These are phyloP conservation scores for Drosophila kikkawai DNA, from an alignment of 1,140 invertebrate genomes.

Conservation along the genomic window DNA sequence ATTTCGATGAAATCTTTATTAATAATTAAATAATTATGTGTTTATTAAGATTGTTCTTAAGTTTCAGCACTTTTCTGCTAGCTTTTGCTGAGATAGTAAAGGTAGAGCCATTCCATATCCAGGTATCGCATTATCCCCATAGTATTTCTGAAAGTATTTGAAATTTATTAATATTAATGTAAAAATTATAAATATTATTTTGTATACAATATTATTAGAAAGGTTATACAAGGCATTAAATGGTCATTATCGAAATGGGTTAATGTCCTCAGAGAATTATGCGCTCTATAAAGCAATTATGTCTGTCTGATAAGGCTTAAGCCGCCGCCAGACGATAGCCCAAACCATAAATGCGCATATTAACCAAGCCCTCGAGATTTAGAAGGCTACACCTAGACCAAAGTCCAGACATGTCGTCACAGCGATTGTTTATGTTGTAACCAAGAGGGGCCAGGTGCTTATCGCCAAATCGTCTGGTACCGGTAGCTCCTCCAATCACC, in stretches of 20 bases:
- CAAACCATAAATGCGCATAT: slow-evolving; percentile 18
- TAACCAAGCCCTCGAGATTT: slow-evolving; percentile 23
- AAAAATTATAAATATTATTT: neutral
- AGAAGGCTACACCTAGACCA: slow-evolving; percentile 16
- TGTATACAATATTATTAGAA: too few relatives aligned
- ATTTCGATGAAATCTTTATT: neutral
- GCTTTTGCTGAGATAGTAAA: neutral
- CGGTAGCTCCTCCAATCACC: neutral
- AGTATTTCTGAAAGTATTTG: neutral
- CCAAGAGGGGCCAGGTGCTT: slow-evolving; percentile 19
- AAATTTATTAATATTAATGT: neutral
- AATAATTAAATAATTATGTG: too few relatives aligned
- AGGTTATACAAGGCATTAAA: neutral
- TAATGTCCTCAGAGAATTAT: slow-evolving; percentile 23
- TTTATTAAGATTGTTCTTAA: neutral
- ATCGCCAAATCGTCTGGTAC: slow-evolving; percentile 19
- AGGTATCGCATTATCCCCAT: neutral
- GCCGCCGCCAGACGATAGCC: slow-evolving; percentile 16
- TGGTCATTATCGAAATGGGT: slow-evolving; percentile 8
- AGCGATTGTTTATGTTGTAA: slow-evolving; percentile 40
- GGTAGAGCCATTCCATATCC: neutral
- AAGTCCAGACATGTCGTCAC: slow-evolving; percentile 43
- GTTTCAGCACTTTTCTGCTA: neutral
- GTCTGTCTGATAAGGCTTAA: slow-evolving; percentile 42
- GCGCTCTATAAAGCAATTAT: slow-evolving; percentile 20